Evolutionary conservation across 2,113 vertebrate genomes (phyloP).

Genomic region (Sula dactylatra): DNA sequence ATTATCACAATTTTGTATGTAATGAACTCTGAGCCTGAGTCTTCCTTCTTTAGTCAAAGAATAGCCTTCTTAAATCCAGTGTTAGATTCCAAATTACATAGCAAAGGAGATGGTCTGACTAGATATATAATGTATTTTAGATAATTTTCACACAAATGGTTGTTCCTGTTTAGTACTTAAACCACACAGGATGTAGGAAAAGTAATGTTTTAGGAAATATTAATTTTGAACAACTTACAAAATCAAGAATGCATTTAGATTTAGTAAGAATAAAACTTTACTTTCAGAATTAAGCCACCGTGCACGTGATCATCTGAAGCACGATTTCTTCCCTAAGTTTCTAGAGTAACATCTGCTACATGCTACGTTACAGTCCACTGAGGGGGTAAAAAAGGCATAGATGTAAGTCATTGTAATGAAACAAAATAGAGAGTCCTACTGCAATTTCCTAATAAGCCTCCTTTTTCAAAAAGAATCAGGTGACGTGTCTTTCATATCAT

Average conservation of each 20-base stretch:
- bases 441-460: not conserved
- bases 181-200: not conserved
- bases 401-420: not conserved
- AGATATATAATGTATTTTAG: not conserved
- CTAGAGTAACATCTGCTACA: not conserved
- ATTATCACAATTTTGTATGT: not conserved
- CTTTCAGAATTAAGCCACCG: not conserved
- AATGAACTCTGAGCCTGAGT: not conserved
- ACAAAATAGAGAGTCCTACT: not conserved
- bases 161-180: not conserved
- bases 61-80: not conserved
- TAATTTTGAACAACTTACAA: not conserved
- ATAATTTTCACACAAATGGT: not conserved
- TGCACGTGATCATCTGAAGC: not conserved
- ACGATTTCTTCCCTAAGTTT: not conserved
- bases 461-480: not conserved
- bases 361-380: not conserved
- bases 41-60: not conserved
- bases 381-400: not conserved
- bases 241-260: not conserved
- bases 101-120: not conserved
- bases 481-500: not conserved
- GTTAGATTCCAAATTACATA: not conserved
- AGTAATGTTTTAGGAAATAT: not conserved
- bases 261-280: not conserved